Base-by-base conservation (phyloP, 2,113 vertebrate species). In the Eulacestoma nigropectus region DNA sequence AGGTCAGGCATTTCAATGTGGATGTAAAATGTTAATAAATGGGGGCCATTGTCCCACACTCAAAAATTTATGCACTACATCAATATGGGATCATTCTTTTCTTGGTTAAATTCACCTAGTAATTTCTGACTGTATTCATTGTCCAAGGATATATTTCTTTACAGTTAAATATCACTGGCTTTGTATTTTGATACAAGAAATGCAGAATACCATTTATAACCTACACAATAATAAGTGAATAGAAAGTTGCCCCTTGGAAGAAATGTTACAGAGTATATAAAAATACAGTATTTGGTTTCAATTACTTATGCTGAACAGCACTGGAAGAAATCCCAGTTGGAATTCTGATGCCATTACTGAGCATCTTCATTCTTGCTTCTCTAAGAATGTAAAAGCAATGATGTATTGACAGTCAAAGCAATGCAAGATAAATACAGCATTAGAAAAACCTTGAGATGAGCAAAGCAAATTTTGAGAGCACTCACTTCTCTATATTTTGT, bases 91-190 rank as follows among this genome's bases (percentile, higher is more conserved):
- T 74, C 44, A 6, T 64, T 96, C 93, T 94, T 87, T 49, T 90
- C 95, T 94, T 75, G 84, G 87, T 90, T 96, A 93, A 95, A 97
- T 85, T 79, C 25, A 50, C 76, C 83, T 95, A 88, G 93, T 93
- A 97, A 97, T 96, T 97, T 97, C 96, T 97, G 94, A 89, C 90
- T 92, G 37, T 63, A 72, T 93, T 95, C 91, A 80, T 83, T 87
- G 94, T 93, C 46, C 41, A 92, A 87, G 95, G 97, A 93, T 93
- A 55, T 97, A 97, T 96, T 97, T 97, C 96, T 95, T 95, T 67
- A 68, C 64, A 69, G 93, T 95, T 97, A 96, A 97, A 95, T 94
- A 97, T 97, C 93, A 92, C 88, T 96, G 85, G 82, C 93, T 96
- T 85, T 97, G 90, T 95, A 93, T 96, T 97, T 96, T 93, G 96